These are phyloP conservation scores for Macaca mulatta DNA, from an alignment of 2,113 vertebrate species.

Conservation along the genomic window DNA sequence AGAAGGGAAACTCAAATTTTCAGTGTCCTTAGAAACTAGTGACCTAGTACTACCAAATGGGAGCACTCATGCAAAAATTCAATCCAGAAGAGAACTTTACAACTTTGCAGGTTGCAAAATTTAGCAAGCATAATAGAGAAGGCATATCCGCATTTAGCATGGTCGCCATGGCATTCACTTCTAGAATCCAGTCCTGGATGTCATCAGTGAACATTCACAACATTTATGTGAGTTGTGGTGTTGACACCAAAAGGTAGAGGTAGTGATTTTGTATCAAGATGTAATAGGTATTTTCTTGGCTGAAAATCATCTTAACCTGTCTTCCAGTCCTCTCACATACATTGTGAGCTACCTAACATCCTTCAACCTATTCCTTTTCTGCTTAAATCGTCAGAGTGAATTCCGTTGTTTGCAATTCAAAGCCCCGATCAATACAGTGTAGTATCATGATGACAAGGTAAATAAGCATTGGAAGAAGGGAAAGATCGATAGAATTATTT, in stretches of 20 bases:
- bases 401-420: conserved; percentile 28
- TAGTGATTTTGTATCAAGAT: background rate
- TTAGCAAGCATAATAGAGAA: background rate
- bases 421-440: background rate
- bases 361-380: background rate
- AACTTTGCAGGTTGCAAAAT: background rate
- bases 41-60: background rate
- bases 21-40: background rate
- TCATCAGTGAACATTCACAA: background rate
- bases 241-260: background rate
- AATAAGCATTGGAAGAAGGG: background rate
- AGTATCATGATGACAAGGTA: conserved; percentile 14
- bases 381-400: background rate
- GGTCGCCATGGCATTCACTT: background rate
- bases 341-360: background rate
- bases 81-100: background rate
- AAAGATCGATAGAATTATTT: conserved; percentile 6
- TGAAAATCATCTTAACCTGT: background rate
- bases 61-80: background rate
- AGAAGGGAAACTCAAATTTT: background rate
- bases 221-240: background rate
- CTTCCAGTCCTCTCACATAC: background rate
- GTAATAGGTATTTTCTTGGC: background rate
- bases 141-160: background rate
- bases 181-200: background rate